phyloP scores from a whole-genome alignment of 2,113 vertebrate genomes.

The Elgaria multicarinata region DNA sequence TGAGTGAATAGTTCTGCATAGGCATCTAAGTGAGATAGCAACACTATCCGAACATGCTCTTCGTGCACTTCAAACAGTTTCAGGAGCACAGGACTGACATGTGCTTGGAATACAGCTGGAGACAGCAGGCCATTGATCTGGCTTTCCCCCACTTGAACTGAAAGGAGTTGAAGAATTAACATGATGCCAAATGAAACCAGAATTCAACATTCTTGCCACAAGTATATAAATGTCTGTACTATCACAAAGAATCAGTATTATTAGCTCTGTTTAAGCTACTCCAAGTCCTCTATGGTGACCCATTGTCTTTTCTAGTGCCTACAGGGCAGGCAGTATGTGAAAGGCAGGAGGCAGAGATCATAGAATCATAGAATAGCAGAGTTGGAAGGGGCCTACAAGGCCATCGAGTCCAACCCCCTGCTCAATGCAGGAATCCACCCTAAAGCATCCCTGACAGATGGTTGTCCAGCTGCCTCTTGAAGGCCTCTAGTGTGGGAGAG shows the following conservation, averaged over 20 bases:
- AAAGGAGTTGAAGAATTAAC: conserved; percentile 30
- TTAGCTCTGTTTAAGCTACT: not conserved
- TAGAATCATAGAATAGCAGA: no score
- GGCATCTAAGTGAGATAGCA: conserved; percentile 90
- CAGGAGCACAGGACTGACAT: conserved; percentile 90
- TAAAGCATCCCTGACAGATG: no score
- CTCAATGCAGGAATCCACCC: no score
- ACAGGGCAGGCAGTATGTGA: not conserved
- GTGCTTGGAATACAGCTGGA: conserved; percentile 84
- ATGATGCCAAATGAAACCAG: not conserved
- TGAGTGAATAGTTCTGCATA: conserved; percentile 89
- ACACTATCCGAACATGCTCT: conserved; percentile 90
- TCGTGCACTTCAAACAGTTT: conserved; percentile 93
- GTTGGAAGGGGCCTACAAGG: no score
- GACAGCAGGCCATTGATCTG: conserved; percentile 87
- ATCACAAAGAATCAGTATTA: not conserved
- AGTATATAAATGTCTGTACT: not conserved
- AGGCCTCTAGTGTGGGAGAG: no score
- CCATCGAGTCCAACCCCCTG: no score
- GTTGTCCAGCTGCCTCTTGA: no score
- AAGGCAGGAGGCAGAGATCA: not conserved
- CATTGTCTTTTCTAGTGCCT: no score
- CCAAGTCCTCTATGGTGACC: no score
- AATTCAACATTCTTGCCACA: not conserved
- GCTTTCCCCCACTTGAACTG: conserved; percentile 78